A percentile compares a stretch with the other conserved stretches of the same genome.
Evolutionary conservation across 2,797 vertebrate genomes (phyloP).

Genomic region (Urocyon cinereoargenteus): DNA sequence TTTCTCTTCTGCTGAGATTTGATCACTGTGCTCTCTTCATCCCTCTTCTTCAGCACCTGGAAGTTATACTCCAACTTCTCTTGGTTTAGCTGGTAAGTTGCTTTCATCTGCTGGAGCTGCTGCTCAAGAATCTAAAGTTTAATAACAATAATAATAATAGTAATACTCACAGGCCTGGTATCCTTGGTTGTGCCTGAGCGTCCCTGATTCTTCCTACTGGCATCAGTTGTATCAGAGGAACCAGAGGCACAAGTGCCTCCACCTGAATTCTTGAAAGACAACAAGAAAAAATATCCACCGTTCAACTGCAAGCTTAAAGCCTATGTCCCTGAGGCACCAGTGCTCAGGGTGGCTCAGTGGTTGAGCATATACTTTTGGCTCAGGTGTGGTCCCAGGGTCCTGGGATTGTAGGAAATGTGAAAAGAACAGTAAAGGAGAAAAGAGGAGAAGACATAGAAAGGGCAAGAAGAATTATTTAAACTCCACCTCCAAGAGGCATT

Average conservation of each 20-base stretch:
- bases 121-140: constrained; percentile 87
- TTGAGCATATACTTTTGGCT: too few relatives aligned
- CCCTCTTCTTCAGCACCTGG: constrained; percentile 90
- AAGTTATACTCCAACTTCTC: constrained; percentile 92
- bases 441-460: neutral
- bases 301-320: neutral
- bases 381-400: too few relatives aligned
- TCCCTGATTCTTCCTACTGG: neutral
- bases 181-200: neutral
- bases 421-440: neutral
- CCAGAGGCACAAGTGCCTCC: neutral
- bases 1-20: constrained; percentile 89
- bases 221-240: neutral
- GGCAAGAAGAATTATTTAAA: neutral
- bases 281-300: neutral
- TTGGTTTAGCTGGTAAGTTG: constrained; percentile 88
- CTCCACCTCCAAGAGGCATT: neutral
- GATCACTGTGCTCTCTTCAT: constrained; percentile 89
- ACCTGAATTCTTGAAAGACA: neutral
- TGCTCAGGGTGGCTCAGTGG: too few relatives aligned
- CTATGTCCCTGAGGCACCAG: too few relatives aligned
- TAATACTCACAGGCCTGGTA: too few relatives aligned
- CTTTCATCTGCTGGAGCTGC: constrained; percentile 88
- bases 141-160: neutral
- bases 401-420: neutral